A percentile compares a stretch with the other conserved stretches of the same genome.
phyloP scores from a whole-genome alignment of 2,888 invertebrate genomes.

The Phyto melanocephala region DNA sequence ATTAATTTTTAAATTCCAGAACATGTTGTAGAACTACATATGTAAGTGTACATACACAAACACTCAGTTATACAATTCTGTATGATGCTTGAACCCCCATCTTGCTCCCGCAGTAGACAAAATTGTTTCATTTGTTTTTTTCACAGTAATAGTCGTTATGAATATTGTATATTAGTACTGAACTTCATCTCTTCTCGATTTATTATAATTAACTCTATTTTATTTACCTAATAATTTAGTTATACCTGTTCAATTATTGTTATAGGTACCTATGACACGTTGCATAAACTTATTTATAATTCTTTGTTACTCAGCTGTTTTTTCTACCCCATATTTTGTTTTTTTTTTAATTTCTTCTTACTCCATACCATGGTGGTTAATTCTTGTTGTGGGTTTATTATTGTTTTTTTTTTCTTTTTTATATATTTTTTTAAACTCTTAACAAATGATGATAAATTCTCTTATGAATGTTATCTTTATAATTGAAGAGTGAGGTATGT shows the following conservation, averaged over 20 bases:
- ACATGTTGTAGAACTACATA: not conserved
- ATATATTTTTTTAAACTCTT: slow-evolving; percentile 7
- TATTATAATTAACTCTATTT: no score
- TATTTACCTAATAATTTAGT: slow-evolving; percentile 27
- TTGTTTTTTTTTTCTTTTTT: not conserved
- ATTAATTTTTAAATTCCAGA: not conserved
- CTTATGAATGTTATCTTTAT: not conserved
- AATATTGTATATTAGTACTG: not conserved
- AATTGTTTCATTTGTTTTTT: no score
- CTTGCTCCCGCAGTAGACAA: no score
- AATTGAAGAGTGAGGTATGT: not conserved
- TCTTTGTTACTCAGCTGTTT: slow-evolving; percentile 61
- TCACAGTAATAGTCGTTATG: not conserved
- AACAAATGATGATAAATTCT: slow-evolving; percentile 8
- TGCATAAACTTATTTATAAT: slow-evolving; percentile 70
- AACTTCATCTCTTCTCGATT: slow-evolving; percentile 35
- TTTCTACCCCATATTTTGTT: not conserved
- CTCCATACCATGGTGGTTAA: not conserved
- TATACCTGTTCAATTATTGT: slow-evolving; percentile 5
- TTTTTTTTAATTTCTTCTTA: slow-evolving; percentile 16
- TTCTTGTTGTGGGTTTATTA: not conserved
- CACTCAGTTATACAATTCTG: no score
- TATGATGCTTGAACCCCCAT: no score
- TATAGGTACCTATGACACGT: slow-evolving; percentile 74
- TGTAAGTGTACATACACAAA: no score